These are phyloP conservation scores for Gnathonemus longibarbis DNA, from an alignment of 2,113 vertebrate genomes.

Conservation along the genomic window DNA sequence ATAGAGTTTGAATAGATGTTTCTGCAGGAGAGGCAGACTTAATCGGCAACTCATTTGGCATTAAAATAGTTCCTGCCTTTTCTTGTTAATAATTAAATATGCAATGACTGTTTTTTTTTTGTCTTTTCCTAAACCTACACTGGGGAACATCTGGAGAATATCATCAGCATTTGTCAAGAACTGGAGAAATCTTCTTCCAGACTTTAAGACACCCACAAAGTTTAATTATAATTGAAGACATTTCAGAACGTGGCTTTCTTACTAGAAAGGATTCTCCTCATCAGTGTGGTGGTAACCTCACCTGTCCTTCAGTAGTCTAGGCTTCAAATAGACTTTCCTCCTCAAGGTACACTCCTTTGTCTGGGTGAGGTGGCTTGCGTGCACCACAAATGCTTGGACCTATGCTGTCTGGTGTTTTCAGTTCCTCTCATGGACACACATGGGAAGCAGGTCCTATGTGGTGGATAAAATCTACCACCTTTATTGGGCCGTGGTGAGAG, in stretches of 20 bases:
- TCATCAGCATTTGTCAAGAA: neutral
- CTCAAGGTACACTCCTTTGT: neutral
- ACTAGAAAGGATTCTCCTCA: neutral
- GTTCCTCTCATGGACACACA: neutral
- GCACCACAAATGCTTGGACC: neutral
- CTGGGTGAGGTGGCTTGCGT: neutral
- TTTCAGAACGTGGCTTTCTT: neutral
- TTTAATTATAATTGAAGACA: neutral
- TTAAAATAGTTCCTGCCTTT: constrained; percentile 4
- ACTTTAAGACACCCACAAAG: neutral
- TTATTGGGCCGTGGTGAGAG: neutral
- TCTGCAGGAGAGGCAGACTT: constrained; percentile 10
- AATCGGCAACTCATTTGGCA: constrained; percentile 4
- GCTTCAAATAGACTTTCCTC: neutral
- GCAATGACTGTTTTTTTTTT: neutral
- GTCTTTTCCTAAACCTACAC: neutral
- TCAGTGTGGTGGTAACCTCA: neutral
- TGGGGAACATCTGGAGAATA: neutral
- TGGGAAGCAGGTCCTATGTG: neutral
- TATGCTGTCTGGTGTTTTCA: neutral
- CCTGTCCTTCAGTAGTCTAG: neutral
- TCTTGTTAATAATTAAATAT: constrained; percentile 14
- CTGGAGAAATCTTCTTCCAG: neutral
- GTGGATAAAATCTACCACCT: neutral
- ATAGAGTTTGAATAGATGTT: constrained; percentile 20